phyloP scores from a whole-genome alignment of 2,888 invertebrate genomes.

The Limenitis camilla region DNA sequence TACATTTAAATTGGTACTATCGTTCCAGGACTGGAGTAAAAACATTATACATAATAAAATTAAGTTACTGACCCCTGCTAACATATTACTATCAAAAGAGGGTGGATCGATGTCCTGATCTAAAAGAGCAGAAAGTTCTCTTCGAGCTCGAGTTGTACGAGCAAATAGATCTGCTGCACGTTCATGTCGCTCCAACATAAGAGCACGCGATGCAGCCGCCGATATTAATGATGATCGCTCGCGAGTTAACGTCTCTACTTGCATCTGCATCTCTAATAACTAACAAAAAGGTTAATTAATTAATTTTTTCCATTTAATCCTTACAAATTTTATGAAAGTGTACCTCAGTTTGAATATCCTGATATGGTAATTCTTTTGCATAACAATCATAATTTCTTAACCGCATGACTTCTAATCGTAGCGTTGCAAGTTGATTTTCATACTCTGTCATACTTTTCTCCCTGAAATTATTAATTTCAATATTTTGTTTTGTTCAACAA shows the following conservation, averaged over 20 bases:
- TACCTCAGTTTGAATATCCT: slow-evolving; percentile 59
- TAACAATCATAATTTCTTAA: slow-evolving; percentile 56
- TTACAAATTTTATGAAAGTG: neutral
- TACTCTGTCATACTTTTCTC: slow-evolving; percentile 54
- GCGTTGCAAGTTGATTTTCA: slow-evolving; percentile 48
- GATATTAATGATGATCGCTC: slow-evolving; percentile 54
- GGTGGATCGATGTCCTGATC: slow-evolving; percentile 38
- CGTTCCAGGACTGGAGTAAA: too few species aligned
- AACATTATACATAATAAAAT: neutral
- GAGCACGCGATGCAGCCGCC: slow-evolving; percentile 56
- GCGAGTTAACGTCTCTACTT: slow-evolving; percentile 51
- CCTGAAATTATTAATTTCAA: slow-evolving; percentile 32
- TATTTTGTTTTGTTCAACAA: neutral
- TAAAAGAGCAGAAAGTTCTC: slow-evolving; percentile 44
- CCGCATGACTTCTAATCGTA: slow-evolving; percentile 53
- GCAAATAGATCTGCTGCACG: slow-evolving; percentile 57
- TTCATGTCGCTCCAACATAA: slow-evolving; percentile 65
- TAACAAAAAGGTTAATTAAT: slow-evolving; percentile 20
- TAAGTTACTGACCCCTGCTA: slow-evolving; percentile 36
- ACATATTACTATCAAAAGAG: slow-evolving; percentile 30
- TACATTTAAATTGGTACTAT: neutral
- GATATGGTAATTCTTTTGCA: slow-evolving; percentile 46
- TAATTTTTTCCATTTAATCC: neutral
- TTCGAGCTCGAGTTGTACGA: slow-evolving; percentile 45
- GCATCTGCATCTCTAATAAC: slow-evolving; percentile 56